These are phyloP conservation scores for Carcina quercana DNA, from an alignment of 2,888 invertebrate genomes.

Conservation along the genomic window DNA sequence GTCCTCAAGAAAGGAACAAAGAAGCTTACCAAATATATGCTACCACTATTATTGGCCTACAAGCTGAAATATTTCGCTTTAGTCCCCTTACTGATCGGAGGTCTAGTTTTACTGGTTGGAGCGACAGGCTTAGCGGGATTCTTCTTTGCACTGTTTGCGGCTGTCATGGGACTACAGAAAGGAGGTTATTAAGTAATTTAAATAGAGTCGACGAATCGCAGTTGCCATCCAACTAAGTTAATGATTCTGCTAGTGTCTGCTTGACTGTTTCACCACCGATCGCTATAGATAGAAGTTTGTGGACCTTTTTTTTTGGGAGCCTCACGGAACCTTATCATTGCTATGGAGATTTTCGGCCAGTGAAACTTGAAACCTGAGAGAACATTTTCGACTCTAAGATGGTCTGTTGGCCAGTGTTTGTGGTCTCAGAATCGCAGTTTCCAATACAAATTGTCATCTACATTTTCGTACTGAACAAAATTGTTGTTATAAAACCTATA, in stretches of 20 bases:
- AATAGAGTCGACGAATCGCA: slow-evolving; percentile 46
- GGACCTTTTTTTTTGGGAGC: too few species aligned
- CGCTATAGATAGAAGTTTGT: slow-evolving; percentile 8
- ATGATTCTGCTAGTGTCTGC: slow-evolving; percentile 12
- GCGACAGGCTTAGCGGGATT: slow-evolving; percentile 89
- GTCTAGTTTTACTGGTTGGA: slow-evolving; percentile 81
- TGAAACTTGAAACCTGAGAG: too few species aligned
- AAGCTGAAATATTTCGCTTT: slow-evolving; percentile 88
- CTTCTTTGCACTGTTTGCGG: slow-evolving; percentile 90
- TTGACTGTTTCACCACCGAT: slow-evolving; percentile 11
- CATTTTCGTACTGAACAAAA: too few species aligned
- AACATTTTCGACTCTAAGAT: too few species aligned
- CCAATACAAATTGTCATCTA: too few species aligned
- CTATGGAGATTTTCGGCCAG: too few species aligned
- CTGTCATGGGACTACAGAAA: slow-evolving; percentile 83
- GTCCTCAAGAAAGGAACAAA: slow-evolving; percentile 71
- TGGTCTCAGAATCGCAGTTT: too few species aligned
- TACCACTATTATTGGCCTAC: slow-evolving; percentile 86
- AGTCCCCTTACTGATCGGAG: slow-evolving; percentile 83
- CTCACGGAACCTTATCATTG: too few species aligned
- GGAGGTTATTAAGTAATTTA: slow-evolving; percentile 45
- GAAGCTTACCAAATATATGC: slow-evolving; percentile 79
- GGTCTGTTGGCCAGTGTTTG: too few species aligned
- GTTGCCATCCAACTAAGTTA: slow-evolving; percentile 53
- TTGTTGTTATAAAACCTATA: too few species aligned